phyloP scores from a whole-genome alignment of 2,113 vertebrate species.

The Semicossyphus pulcher region DNA sequence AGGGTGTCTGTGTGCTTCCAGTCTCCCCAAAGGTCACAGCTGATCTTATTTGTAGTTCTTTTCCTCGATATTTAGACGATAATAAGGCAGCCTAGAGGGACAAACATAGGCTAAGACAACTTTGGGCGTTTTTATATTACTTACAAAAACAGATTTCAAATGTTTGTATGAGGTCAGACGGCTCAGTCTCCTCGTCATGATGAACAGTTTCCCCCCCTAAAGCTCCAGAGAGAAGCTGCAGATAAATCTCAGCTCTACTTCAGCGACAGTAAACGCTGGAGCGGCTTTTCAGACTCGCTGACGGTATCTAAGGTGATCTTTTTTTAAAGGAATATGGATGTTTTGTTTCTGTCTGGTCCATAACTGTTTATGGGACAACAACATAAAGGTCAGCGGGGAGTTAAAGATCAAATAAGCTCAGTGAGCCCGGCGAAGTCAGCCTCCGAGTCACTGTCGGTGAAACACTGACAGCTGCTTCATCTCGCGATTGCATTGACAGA shows the following conservation, averaged over 20 bases:
- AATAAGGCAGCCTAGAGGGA: conserved; percentile 9
- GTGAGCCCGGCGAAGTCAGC: conserved; percentile 1
- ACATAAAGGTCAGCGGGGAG: conserved; percentile 26
- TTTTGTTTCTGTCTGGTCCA: background rate
- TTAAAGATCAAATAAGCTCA: conserved; percentile 23
- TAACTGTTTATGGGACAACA: background rate
- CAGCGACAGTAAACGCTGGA: conserved; percentile 9
- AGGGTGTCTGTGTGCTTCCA: conserved; percentile 19
- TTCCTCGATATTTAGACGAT: conserved; percentile 1
- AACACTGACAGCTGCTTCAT: background rate
- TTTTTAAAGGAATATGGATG: conserved; percentile 4
- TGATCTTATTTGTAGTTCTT: conserved; percentile 27
- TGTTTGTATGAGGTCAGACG: conserved; percentile 31
- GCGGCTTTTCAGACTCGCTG: conserved; percentile 11
- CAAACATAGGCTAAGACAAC: background rate
- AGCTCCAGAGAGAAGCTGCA: conserved; percentile 25
- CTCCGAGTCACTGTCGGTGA: conserved; percentile 8
- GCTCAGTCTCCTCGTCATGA: conserved; percentile 16
- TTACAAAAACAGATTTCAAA: conserved; percentile 24
- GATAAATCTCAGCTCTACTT: conserved; percentile 17
- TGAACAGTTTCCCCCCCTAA: background rate
- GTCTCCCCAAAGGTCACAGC: conserved; percentile 48
- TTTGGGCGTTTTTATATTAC: conserved; percentile 12
- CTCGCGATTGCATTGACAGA: background rate
- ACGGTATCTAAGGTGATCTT: background rate